These are phyloP conservation scores for Papilio polyxenes DNA, from an alignment of 1,140 invertebrate genomes.

Conservation along the genomic window DNA sequence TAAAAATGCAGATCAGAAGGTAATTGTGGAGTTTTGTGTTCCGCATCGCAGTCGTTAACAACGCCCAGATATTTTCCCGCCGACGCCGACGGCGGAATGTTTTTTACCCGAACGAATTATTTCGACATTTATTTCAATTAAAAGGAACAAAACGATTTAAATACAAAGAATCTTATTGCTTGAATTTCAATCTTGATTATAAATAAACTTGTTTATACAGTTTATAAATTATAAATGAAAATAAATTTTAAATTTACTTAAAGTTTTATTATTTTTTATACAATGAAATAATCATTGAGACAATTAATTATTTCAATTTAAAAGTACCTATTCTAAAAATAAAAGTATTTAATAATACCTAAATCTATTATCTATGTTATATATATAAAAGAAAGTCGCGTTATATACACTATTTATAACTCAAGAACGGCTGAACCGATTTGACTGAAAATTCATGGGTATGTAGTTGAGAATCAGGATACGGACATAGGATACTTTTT, in stretches of 20 bases:
- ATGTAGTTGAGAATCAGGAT: too few relatives aligned
- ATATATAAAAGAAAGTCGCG: too few relatives aligned
- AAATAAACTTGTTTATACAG: background rate
- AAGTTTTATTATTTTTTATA: background rate
- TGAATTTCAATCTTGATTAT: conserved; percentile 9
- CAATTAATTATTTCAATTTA: background rate
- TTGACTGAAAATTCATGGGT: too few relatives aligned
- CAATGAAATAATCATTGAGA: background rate
- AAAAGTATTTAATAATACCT: too few relatives aligned
- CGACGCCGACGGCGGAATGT: conserved; percentile 23
- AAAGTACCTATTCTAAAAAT: too few relatives aligned
- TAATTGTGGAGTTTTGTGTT: conserved; percentile 11
- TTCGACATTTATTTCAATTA: conserved; percentile 25
- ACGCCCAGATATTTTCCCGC: conserved; percentile 22
- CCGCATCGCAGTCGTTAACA: conserved; percentile 5
- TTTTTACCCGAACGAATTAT: conserved; percentile 23
- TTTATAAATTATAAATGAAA: background rate
- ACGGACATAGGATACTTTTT: too few relatives aligned
- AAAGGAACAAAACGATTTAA: conserved; percentile 14
- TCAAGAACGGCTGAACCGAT: too few relatives aligned
- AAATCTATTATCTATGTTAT: too few relatives aligned
- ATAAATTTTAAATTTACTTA: background rate
- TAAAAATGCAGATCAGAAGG: conserved; percentile 29
- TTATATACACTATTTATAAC: too few relatives aligned
- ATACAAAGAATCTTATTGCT: conserved; percentile 10